Evolutionary conservation across 2,113 vertebrate genomes (phyloP).

Genomic region (Meriones unguiculatus): DNA sequence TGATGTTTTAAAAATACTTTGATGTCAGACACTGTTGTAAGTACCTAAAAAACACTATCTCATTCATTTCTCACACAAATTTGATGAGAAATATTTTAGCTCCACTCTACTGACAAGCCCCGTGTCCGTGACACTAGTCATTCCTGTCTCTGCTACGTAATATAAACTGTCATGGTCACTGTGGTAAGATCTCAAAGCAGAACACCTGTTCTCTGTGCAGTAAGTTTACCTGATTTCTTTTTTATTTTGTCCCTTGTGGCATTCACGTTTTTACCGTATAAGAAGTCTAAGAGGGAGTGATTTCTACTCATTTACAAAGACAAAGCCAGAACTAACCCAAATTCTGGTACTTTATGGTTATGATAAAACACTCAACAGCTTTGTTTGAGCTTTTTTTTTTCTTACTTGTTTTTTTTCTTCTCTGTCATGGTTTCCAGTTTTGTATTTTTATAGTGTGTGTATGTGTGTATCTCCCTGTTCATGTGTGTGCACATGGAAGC

Average conservation of each 20-base stretch:
- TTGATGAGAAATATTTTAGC: not conserved
- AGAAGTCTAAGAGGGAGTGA: not conserved
- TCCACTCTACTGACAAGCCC: not conserved
- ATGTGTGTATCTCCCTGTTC: not conserved
- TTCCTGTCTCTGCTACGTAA: not conserved
- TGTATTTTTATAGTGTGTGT: not conserved
- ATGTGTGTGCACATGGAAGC: not conserved
- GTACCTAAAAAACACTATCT: not conserved
- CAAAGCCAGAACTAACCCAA: not conserved
- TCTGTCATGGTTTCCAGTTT: not conserved
- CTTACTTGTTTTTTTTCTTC: not conserved
- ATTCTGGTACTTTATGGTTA: not conserved
- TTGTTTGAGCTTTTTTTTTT: not conserved
- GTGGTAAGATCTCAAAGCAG: not conserved
- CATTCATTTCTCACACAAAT: not conserved
- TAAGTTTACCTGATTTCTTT: not conserved
- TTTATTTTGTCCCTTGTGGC: not conserved
- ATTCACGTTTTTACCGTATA: not conserved
- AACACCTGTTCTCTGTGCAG: not conserved
- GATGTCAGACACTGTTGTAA: not conserved
- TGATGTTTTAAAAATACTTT: not conserved
- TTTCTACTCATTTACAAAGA: not conserved
- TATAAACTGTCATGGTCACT: not conserved
- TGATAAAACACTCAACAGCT: not conserved
- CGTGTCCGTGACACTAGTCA: accelerated